Conservation (phyloP, 2,113 vertebrate species). For the Laticauda colubrina region DNA sequence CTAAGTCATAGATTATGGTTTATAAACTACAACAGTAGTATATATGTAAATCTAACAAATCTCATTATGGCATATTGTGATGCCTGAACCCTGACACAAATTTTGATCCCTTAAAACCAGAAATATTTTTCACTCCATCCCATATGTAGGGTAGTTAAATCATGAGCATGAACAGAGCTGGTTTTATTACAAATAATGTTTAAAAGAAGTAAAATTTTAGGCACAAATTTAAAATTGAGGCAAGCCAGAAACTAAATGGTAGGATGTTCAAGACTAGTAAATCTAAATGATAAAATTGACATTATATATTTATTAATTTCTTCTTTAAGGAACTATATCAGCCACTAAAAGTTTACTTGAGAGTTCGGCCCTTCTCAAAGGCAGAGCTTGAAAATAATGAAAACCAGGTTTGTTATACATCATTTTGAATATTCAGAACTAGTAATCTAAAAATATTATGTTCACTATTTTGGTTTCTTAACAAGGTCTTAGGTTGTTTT, state of each 20-base stretch:
- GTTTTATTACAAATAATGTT: neutral
- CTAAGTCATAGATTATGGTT: neutral
- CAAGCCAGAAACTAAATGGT: neutral
- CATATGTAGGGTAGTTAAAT: neutral
- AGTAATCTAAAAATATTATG: neutral
- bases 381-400: conserved; percentile 74
- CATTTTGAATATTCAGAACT: neutral
- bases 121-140: neutral
- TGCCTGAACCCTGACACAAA: neutral
- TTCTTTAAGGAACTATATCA: conserved; percentile 61
- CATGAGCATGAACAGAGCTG: neutral
- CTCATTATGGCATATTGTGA: neutral
- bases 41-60: neutral
- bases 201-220: neutral
- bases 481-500: neutral
- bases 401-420: conserved; percentile 76
- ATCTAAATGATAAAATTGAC: neutral
- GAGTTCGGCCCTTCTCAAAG: conserved; percentile 80
- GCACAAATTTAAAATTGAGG: neutral
- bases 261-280: neutral
- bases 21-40: neutral
- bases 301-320: conserved; percentile 3
- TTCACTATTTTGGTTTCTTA: neutral
- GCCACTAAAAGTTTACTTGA: conserved; percentile 80
- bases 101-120: neutral